Base-by-base conservation (phyloP, 2,113 vertebrate species). In the Charadrius vociferus region DNA sequence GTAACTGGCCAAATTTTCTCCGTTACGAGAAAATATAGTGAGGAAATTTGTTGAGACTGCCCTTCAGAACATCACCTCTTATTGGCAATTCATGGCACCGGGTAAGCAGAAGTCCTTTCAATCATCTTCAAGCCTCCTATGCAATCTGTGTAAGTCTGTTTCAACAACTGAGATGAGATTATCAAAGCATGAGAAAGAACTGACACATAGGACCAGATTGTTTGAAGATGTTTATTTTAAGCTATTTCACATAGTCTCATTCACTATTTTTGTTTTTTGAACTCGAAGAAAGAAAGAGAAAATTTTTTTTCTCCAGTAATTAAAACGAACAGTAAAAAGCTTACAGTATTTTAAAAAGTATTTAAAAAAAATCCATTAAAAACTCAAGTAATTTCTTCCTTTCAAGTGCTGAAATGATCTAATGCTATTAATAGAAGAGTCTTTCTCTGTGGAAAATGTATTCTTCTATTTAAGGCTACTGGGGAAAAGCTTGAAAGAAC, bases 211-310 rank as follows among this genome's bases (percentile, higher is more conserved):
- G 84, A 58, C 81, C 95, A 96, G 89, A 96, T 94, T 93, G 93
- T 91, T 95, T 95, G 91, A 97, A 95, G 81, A 86, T 90, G 87
- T 91, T 95, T 97, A 96, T 97, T 97, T 96, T 96, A 93, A 95
- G 87, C 67, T 41, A 63, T 86, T 96, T 91, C 91, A 82, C 50
- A 91, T 88, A 91, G 70, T 85, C 84, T 80, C 63, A 91, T 95
- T 85, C 85, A 96, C 89, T 89, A 56, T 82, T 91, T 92, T 91
- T 83, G 41, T 56, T 83, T 96, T 93, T 81, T 90, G 39, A 89
- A 93, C 62, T 62, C 13, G 0, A 67, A 88, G 62, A 81, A 36
- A 67, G 30, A 58, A 24, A 79, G 36, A 61, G 13, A 34, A 11
- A 10, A 8, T 19, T 70, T 70, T 74, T 88, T 43, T 75, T 43